Base-by-base conservation (phyloP, 2,113 vertebrate genomes). In the Crotalus tigris region DNA sequence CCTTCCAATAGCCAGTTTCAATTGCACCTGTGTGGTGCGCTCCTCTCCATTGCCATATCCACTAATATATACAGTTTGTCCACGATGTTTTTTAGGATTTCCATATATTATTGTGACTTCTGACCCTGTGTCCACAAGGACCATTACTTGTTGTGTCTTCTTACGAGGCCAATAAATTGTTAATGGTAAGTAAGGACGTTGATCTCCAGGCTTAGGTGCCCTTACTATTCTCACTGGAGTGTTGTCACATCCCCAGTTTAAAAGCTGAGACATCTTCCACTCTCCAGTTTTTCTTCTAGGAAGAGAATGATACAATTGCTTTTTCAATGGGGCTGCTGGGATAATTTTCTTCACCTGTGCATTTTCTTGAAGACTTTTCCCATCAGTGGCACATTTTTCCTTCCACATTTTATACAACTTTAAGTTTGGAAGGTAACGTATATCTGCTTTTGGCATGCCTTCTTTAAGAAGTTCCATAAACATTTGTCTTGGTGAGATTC, bases 161-260 rank as follows among this genome's bases (percentile, higher is more conserved):
- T n/a, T 69, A 69, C 4, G 11, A 1, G 61, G 12, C 61, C 61
- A 69, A 12, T n/a, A 69, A 69, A 69, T 69, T 69, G 61, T 69
- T 69, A 69, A n/a, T 13, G 12, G 29, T n/a, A 69, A 69, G 26
- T n/a, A 69, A 69, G 61, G 61, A 4, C 29, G 29, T 15, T n/a
- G 3, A 1, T 69, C 61, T n/a, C 0, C 12, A 69, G 29, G 4
- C 4, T 69, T 64, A 64, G 61, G 61, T 5, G 3, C 3, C 61
- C 10, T 64, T 64, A 29, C 1, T 64, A 12, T 10, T 1, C 10
- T 12, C 26, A 29, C 26, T 64, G 26, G 10, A 64, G 26, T 4
- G 0, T 2, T 11, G 8, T 64, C 3, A 26, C 0, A 10, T 9
- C 8, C 8, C 9, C 23, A 10, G 26, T 3, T 0, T n/a, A 69